Conservation (phyloP, 2,797 vertebrate species). For the Synaphobranchus kaupii region DNA sequence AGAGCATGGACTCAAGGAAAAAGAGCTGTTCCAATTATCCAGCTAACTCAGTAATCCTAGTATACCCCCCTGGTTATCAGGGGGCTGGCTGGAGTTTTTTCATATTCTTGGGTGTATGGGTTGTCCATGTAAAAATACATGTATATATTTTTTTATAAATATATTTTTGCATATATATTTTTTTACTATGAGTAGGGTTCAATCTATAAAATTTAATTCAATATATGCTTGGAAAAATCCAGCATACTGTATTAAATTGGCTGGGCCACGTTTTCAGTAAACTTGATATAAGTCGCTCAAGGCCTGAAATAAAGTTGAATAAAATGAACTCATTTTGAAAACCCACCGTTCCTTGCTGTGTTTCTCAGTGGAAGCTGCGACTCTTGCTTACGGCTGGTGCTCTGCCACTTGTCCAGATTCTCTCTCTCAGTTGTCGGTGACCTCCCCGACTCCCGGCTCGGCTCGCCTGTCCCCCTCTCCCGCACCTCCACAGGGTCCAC, state of each 20-base stretch:
- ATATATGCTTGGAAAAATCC: background rate
- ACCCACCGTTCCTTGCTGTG: background rate
- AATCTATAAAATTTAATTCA: too few species aligned
- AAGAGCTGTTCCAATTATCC: too few species aligned
- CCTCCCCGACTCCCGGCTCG: conserved; percentile 34
- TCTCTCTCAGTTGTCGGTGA: conserved; percentile 51
- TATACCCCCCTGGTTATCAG: too few species aligned
- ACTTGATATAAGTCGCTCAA: background rate
- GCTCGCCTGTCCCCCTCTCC: background rate
- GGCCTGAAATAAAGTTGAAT: background rate
- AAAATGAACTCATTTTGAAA: background rate
- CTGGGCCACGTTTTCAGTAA: background rate
- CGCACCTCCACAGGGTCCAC: conserved; percentile 14
- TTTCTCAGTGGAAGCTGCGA: background rate
- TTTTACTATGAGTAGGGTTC: too few species aligned
- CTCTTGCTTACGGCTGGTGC: too few species aligned
- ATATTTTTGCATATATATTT: too few species aligned
- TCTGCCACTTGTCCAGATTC: conserved; percentile 34
- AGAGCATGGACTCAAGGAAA: too few species aligned
- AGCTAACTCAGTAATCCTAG: too few species aligned
- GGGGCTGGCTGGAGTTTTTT: too few species aligned
- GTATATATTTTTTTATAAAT: too few species aligned
- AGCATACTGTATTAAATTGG: too few species aligned
- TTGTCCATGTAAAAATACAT: background rate
- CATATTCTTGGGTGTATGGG: background rate